Evolutionary conservation across 2,888 invertebrate genomes (phyloP), one percentile per base, ranked within the genome.

Genomic region (Patella ulyssiponensis): DNA sequence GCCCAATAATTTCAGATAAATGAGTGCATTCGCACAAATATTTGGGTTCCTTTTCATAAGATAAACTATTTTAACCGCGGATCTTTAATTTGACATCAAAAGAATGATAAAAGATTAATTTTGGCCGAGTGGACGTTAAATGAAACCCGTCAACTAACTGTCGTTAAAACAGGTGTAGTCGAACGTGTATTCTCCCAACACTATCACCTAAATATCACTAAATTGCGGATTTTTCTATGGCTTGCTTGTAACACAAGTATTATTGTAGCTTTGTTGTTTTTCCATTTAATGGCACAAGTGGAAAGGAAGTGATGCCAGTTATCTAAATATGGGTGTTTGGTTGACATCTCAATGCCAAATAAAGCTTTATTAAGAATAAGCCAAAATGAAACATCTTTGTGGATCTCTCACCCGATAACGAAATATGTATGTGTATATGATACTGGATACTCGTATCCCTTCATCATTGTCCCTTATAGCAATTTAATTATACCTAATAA

Each of bases 261-360:
- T 71, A 71, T 75, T 75, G 75, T 75, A 69, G 33, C 54, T 20
- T 75, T 75, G 75, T 75, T 75, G 70, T 75, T 71, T 75, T 75
- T 75, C 58, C 75, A 75, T 75, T 75, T 75, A 71, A 75, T 52
- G 14, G 52, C 27, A 33, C 20, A 75, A 75, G 71, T 75, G 71
- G 51, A 54, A 69, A 23, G 75, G 75, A 75, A 75, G 44, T 71
- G 75, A 75, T 69, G 70, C 70, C 52, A 75, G 69, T 27, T 71
- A 71, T 75, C 70, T 75, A 75, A 75, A 75, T 75, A 75, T 70
- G 54, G 75, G 33, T 44, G 71, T 54, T 27, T 20, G 71, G 51
- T 33, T 75, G 75, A 70, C 75, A 75, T 54, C 44, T 75, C 71
- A 75, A 75, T 33, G 70, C 56, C 20, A 54, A 54, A n/a, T n/a